Percentiles rank a stretch among this genome's conserved stretches.
Evolutionary conservation across 1,140 invertebrate species (phyloP).

Genomic region (Aporrectodea caliginosa): DNA sequence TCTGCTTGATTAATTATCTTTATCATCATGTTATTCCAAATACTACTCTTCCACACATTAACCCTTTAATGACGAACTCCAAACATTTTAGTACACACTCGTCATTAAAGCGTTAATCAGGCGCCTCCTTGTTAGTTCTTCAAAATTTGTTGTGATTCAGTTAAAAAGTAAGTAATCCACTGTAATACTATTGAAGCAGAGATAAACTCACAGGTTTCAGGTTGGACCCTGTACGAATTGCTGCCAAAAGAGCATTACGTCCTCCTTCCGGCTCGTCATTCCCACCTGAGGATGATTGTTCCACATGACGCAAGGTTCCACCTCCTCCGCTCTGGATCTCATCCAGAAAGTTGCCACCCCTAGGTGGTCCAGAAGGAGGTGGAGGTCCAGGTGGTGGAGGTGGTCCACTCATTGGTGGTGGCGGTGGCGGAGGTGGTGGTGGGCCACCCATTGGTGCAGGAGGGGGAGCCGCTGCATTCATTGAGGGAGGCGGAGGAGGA

Average conservation of each 20-base stretch:
- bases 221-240: slow-evolving; percentile 13
- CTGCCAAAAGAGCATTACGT: slow-evolving; percentile 8
- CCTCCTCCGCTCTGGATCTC: slow-evolving; percentile 14
- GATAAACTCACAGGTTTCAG: slow-evolving; percentile 21
- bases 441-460: neutral
- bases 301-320: neutral
- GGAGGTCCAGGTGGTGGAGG: neutral
- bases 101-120: too few relatives aligned
- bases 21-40: too few relatives aligned
- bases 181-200: too few relatives aligned
- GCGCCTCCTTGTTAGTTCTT: too few relatives aligned
- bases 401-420: slow-evolving; percentile 21
- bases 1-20: too few relatives aligned
- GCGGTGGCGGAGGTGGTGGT: neutral
- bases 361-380: neutral
- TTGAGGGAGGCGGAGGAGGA: slow-evolving; percentile 12
- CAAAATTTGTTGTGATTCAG: too few relatives aligned
- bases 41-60: too few relatives aligned
- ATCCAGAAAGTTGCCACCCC: slow-evolving; percentile 1
- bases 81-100: too few relatives aligned
- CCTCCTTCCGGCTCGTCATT: neutral
- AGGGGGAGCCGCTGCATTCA: neutral
- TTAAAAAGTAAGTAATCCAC: too few relatives aligned
- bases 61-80: too few relatives aligned
- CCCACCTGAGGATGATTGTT: too few relatives aligned